Conservation (phyloP, 2,797 vertebrate species). For the Danio kyathit region DNA sequence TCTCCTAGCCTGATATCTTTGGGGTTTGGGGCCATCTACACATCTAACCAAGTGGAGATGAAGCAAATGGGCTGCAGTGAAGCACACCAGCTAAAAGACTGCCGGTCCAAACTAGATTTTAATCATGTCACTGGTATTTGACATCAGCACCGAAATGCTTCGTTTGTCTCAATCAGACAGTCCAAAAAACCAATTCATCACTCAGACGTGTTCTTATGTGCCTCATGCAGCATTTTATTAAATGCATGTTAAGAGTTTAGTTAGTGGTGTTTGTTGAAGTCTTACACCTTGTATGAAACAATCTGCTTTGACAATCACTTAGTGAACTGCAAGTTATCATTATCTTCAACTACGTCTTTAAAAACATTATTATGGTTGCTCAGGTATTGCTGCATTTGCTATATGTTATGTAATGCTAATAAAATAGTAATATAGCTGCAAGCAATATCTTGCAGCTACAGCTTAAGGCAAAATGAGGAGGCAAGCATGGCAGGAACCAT, state of each 20-base stretch:
- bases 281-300: neutral
- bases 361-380: neutral
- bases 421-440: neutral
- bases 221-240: neutral
- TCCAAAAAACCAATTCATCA: slow-evolving; percentile 5
- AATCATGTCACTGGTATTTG: slow-evolving; percentile 32
- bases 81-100: slow-evolving; percentile 37
- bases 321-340: too few relatives aligned
- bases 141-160: slow-evolving; percentile 13
- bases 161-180: slow-evolving; percentile 11
- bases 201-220: neutral
- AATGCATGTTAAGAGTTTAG: neutral
- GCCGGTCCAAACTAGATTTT: slow-evolving; percentile 42
- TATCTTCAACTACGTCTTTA: too few relatives aligned
- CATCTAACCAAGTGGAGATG: slow-evolving; percentile 41
- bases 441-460: too few relatives aligned
- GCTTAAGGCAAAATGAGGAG: too few relatives aligned
- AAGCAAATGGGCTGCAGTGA: slow-evolving; percentile 46
- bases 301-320: too few relatives aligned
- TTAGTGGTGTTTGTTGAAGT: neutral
- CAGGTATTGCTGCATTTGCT: neutral
- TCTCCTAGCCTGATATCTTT: slow-evolving; percentile 28
- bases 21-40: slow-evolving; percentile 27
- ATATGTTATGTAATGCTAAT: neutral
- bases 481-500: too few relatives aligned